Base-by-base conservation (phyloP, 2,113 vertebrate species). In the Tachysurus vachellii region DNA sequence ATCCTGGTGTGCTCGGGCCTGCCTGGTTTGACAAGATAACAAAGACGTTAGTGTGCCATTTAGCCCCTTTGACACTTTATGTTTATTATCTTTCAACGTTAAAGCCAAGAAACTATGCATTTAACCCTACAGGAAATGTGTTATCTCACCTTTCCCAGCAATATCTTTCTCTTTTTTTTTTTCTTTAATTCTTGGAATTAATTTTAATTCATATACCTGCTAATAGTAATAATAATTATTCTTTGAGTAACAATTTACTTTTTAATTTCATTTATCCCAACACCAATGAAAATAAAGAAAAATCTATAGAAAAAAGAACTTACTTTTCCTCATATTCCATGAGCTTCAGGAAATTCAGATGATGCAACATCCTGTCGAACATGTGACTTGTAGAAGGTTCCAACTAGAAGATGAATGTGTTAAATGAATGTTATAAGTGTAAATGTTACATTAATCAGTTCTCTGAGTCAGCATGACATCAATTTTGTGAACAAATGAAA, bases 371-470 rank as follows among this genome's bases (percentile, higher is more conserved):
- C n/a, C 53, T 80, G 76, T 31, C 28, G 6, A 28, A 11, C 76
- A 79, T 56, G 76, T 79, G 50, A 56, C 50, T 36, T 80, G 9
- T 23, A 28, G 53, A 36, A 59, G 21, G 5, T 42, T 59, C 54
- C 54, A 57, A 80, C 11, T 42, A 80, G 6, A 3, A n/a, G 8
- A 16, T 19, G 8, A 53, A 56, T 23, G 79, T 23, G 17, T 59
- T 36, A 80, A 80, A 3, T 36, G 28, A 54, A 54, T 50, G 57
- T n/a, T 14, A 16, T 31, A 8, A 82, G 42, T 36, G 11, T 66
- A 53, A 50, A 53, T 80, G 7, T 77, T 53, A 16, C n/a, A 1
- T 79, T 84, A 83, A 89, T 84, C 71, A 79, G 71, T 73, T 70
- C 36, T 79, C 5, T 62, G 83, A 50, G 64, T 31, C 82, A 86